A percentile compares a stretch with the other conserved stretches of the same genome.
Conservation (phyloP, 2,113 vertebrate genomes). For the Aegithalos caudatus region DNA sequence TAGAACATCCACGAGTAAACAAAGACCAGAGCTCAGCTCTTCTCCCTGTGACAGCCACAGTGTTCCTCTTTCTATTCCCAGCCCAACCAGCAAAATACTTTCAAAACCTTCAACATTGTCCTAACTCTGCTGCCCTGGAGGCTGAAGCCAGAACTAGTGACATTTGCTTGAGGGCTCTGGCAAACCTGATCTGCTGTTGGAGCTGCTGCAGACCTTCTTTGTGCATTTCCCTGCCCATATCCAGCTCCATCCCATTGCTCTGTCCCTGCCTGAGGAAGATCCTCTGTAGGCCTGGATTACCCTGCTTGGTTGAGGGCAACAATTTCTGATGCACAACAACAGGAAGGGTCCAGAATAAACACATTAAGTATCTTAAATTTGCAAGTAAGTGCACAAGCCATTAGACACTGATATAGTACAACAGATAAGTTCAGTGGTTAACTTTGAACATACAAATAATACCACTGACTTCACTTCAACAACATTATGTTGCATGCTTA, state of each 20-base stretch:
- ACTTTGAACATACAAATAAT: background rate
- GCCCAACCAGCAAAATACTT: background rate
- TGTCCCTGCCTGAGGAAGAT: background rate
- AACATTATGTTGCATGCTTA: background rate
- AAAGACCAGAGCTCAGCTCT: background rate
- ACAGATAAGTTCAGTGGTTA: slow-evolving; percentile 8
- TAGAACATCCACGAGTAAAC: background rate
- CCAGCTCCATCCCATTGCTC: rapidly evolving
- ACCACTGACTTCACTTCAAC: background rate
- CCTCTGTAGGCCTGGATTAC: background rate
- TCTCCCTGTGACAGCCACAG: rapidly evolving
- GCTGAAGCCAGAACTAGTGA: background rate
- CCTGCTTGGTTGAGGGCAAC: background rate
- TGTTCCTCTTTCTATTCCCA: background rate
- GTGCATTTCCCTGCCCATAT: background rate
- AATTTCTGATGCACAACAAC: background rate
- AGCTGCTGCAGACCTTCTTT: background rate
- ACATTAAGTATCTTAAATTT: background rate
- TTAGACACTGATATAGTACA: background rate
- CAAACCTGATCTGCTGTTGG: background rate
- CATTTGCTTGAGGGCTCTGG: background rate
- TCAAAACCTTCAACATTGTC: background rate
- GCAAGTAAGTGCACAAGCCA: background rate
- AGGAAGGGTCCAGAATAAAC: background rate
- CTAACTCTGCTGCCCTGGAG: background rate